Evolutionary conservation across 2,888 invertebrate species (phyloP), one percentile per base, ranked within the genome.

Genomic region (Panzeria rudis): DNA sequence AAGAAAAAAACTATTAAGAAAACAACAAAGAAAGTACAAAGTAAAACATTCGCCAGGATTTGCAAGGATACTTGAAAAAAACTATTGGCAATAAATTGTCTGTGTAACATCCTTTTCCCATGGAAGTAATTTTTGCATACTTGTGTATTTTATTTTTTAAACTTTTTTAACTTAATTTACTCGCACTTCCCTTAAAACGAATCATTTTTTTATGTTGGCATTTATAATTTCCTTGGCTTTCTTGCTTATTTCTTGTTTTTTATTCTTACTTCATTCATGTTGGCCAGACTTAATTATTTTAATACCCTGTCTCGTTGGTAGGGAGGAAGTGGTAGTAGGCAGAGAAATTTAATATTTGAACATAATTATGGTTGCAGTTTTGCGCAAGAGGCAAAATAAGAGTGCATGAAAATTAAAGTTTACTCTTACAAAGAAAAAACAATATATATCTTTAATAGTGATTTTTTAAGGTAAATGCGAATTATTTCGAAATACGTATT

Each of bases 61-160:
- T 50, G 29, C 41, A 25, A 56, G 56, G 7, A 56, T 29, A 56
- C 20, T 44, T 41, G 8, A 52, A 56, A 69, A 77, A 35, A 77
- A 78, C 7, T 32, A 68, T 61, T 71, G 41, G 52, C 52, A 52
- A 71, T 69, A 78, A 78, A 71, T 71, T 71, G 78, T 78, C 77
- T 77, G 66, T 59, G 54, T 23, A 77, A 68, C 59, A 77, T 77
- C 78, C 78, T 62, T 78, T 78, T 62, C 50, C 29, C 61, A 29
- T 71, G 29, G 6, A 64, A 62, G 41, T 9, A 17, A 47, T 44
- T 29, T 71, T 69, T 25, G 29, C 4, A 47, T 20, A 3, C 15
- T 56, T 29, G 35, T 35, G 35, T 35, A 8, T 35, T 35, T 35
- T 8, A 8, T 35, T 35, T 35, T 9, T 9, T n/a, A n/a, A n/a